These are phyloP conservation scores for Anoplophora glabripennis DNA, from an alignment of 1,140 invertebrate genomes.

Conservation along the genomic window DNA sequence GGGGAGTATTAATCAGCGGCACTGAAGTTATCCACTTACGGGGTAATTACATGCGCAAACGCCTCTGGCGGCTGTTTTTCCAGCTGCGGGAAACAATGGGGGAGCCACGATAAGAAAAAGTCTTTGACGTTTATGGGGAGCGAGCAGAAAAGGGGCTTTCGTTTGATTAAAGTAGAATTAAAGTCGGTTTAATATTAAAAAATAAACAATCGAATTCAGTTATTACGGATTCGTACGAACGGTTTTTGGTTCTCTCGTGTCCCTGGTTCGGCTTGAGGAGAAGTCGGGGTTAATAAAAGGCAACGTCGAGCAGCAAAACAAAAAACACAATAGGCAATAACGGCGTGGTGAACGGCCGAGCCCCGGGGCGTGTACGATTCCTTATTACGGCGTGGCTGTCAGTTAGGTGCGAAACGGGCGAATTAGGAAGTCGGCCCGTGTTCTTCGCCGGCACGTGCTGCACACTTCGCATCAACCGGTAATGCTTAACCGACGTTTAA, in stretches of 20 bases:
- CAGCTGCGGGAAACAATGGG: background rate
- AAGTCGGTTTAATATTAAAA: too few species aligned
- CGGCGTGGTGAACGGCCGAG: too few species aligned
- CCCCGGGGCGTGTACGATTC: conserved; percentile 10
- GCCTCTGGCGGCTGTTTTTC: background rate
- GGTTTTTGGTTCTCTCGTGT: too few species aligned
- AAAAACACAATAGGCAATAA: too few species aligned
- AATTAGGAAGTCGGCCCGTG: conserved; percentile 20
- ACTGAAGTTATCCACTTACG: conserved; percentile 22
- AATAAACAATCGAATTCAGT: too few species aligned
- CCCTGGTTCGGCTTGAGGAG: too few species aligned
- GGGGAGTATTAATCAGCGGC: conserved; percentile 14
- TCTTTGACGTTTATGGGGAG: too few species aligned
- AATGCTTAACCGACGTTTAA: conserved; percentile 18
- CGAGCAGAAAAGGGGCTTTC: too few species aligned
- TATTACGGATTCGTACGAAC: too few species aligned
- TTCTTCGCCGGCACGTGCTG: conserved; percentile 17
- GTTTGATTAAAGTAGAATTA: too few species aligned
- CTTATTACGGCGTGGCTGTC: conserved; percentile 18
- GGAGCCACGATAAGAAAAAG: too few species aligned
- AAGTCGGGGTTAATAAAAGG: background rate
- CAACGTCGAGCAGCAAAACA: background rate
- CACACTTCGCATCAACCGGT: conserved; percentile 17
- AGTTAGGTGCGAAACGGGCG: conserved; percentile 18
- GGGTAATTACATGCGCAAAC: conserved; percentile 19